Percentiles rank a stretch among this genome's conserved stretches.
These are phyloP conservation scores for Zosterops japonicus DNA, from an alignment of 2,113 vertebrate genomes.

Conservation along the genomic window DNA sequence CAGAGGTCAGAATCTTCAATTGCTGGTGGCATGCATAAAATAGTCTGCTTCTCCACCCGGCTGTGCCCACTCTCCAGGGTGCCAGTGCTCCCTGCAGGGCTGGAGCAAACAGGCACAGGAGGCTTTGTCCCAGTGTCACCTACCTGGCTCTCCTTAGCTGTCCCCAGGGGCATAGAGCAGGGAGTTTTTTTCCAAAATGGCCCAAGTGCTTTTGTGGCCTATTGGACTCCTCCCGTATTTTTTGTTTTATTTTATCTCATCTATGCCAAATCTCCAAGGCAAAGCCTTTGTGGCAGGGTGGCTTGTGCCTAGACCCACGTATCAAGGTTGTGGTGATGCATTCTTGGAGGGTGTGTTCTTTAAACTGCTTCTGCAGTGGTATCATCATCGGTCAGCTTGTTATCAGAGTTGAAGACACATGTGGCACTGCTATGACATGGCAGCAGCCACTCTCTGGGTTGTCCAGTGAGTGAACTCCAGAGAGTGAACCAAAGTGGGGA, in stretches of 20 bases:
- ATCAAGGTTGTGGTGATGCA: background rate
- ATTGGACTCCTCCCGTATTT: background rate
- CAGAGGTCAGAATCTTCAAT: constrained; percentile 27
- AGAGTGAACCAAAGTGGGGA: background rate
- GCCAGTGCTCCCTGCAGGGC: accelerated
- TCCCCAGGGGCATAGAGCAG: accelerated
- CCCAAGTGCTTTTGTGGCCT: background rate
- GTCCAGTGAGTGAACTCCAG: background rate
- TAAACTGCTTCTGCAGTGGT: background rate
- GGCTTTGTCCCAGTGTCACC: background rate
- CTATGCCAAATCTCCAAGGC: background rate
- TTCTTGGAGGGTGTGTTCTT: background rate
- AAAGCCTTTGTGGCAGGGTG: background rate
- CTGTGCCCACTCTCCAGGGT: accelerated
- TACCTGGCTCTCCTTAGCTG: background rate
- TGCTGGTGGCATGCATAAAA: constrained; percentile 14
- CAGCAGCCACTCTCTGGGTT: accelerated
- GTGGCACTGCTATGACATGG: background rate
- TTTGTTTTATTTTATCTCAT: background rate
- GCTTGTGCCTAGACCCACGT: background rate
- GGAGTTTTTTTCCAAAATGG: background rate
- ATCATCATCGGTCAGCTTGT: accelerated
- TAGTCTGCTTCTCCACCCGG: background rate
- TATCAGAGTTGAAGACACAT: accelerated
- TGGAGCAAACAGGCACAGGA: background rate